Conservation (phyloP, 1,140 invertebrate genomes). For the Drosophila elegans region DNA sequence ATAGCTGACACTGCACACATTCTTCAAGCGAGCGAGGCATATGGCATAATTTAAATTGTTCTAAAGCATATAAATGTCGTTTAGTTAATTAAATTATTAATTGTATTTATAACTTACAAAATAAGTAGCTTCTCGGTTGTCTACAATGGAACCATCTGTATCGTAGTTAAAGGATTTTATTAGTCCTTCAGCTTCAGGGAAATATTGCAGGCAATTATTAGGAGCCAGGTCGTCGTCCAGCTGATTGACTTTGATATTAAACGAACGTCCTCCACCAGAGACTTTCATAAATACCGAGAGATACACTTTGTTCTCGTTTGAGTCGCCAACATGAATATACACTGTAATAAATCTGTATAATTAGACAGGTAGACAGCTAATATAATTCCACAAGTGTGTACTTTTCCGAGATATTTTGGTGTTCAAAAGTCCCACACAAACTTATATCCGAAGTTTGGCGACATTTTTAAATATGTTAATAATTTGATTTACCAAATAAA, state of each 20-base stretch:
- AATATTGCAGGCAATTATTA: constrained; percentile 90
- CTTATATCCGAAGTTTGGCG: no score
- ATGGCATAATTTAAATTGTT: constrained; percentile 93
- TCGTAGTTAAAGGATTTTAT: constrained; percentile 91
- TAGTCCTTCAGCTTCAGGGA: constrained; percentile 86
- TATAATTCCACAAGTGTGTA: no score
- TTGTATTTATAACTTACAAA: constrained; percentile 84
- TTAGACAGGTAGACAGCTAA: no score
- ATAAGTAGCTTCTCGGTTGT: constrained; percentile 86
- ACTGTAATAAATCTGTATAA: constrained; percentile 85
- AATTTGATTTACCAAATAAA: no score
- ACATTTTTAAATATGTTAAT: no score
- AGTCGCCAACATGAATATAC: constrained; percentile 89
- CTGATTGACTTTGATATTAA: constrained; percentile 89
- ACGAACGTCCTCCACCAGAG: constrained; percentile 86
- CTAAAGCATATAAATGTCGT: constrained; percentile 84
- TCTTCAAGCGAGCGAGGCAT: constrained; percentile 88
- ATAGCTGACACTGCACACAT: constrained; percentile 89
- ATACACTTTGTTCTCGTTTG: constrained; percentile 87
- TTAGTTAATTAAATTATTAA: no score
- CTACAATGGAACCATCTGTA: constrained; percentile 86
- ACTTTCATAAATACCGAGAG: constrained; percentile 88
- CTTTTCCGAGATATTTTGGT: no score
- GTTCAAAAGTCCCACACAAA: no score
- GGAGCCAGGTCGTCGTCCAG: constrained; percentile 85